Evolutionary conservation across 2,888 invertebrate genomes (phyloP).

Genomic region (Diadegma fenestrale): DNA sequence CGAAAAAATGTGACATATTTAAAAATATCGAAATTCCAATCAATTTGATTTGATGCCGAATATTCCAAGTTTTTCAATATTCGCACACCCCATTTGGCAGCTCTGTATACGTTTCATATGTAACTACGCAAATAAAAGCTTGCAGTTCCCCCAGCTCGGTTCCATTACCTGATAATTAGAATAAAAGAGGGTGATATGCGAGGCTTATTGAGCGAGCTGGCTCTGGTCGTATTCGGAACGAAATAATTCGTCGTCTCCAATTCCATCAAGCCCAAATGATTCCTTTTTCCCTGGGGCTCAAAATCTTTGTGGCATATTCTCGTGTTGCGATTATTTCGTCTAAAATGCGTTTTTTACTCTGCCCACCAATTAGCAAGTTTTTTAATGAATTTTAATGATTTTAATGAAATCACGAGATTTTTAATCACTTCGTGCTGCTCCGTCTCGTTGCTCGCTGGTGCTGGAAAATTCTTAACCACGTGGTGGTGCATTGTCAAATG

Average conservation of each 20-base stretch:
- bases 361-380: neutral
- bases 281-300: too few relatives aligned
- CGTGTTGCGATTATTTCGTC: too few relatives aligned
- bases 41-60: too few relatives aligned
- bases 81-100: constrained; percentile 27
- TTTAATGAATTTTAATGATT: too few relatives aligned
- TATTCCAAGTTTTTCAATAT: too few relatives aligned
- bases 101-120: constrained; percentile 57
- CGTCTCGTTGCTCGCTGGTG: neutral
- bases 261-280: neutral
- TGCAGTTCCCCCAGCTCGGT: constrained; percentile 77
- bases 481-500: constrained; percentile 8
- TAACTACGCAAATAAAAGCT: constrained; percentile 73
- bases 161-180: constrained; percentile 80
- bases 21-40: too few relatives aligned
- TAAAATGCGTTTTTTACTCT: neutral
- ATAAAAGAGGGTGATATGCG: constrained; percentile 76
- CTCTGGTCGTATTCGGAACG: constrained; percentile 45
- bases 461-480: neutral
- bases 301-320: neutral
- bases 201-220: constrained; percentile 59
- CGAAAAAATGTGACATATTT: too few relatives aligned
- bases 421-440: neutral
- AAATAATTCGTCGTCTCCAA: constrained; percentile 12
- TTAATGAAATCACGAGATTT: neutral